phyloP scores from a whole-genome alignment of 2,797 vertebrate species.

The Lepus townsendii region DNA sequence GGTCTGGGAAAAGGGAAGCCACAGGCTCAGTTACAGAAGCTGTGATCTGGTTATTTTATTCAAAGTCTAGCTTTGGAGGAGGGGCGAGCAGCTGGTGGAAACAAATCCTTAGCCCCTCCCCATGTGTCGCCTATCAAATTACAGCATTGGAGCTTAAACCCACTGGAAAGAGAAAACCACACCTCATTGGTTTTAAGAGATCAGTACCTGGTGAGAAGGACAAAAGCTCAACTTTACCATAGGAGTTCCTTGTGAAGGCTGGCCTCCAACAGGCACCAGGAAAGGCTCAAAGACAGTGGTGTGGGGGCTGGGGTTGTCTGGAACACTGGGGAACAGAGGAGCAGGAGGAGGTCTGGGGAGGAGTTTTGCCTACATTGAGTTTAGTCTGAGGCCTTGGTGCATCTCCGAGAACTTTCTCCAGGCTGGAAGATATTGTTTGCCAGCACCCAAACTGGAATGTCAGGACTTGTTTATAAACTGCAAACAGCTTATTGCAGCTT shows the following conservation, averaged over 20 bases:
- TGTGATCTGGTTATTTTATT: not conserved
- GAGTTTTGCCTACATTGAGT: conserved; percentile 42
- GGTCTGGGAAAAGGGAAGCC: not conserved
- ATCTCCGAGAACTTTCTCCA: conserved; percentile 65
- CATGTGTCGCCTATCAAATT: not conserved
- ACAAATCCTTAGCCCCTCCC: not conserved
- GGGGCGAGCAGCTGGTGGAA: not conserved
- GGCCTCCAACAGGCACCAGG: not conserved
- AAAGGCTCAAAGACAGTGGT: not conserved
- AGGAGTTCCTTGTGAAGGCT: not conserved
- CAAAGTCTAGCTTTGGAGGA: not conserved
- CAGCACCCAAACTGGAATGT: conserved; percentile 62
- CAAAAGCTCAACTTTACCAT: not conserved
- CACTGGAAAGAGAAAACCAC: not conserved
- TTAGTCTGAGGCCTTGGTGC: conserved; percentile 64
- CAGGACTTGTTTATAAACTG: conserved; percentile 70
- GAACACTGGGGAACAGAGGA: not conserved
- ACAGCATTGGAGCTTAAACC: not conserved
- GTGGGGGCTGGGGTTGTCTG: not conserved
- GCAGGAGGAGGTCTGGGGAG: not conserved
- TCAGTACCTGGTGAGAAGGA: not conserved
- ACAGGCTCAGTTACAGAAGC: not conserved
- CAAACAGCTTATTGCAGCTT: conserved; percentile 47
- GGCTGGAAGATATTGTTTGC: conserved; percentile 58
- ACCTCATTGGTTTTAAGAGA: conserved; percentile 28